Evolutionary conservation across 2,113 vertebrate genomes (phyloP).

Genomic region (Galbula dea): DNA sequence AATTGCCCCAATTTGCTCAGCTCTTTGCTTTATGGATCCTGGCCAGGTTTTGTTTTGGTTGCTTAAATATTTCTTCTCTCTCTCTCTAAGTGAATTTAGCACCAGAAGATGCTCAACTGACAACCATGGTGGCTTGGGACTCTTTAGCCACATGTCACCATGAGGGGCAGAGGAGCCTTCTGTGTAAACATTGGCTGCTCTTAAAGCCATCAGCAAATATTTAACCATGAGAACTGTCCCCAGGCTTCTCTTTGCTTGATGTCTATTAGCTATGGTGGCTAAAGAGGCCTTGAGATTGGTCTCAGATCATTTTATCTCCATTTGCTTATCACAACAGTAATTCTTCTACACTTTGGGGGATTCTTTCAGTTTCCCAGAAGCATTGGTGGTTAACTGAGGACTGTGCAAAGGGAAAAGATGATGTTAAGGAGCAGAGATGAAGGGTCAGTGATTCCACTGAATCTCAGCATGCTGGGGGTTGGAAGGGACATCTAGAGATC

Average conservation of each 20-base stretch:
- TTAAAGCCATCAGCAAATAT: background rate
- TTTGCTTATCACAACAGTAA: background rate
- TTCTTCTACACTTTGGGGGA: background rate
- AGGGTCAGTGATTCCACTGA: background rate
- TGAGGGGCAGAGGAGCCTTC: background rate
- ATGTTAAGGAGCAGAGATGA: background rate
- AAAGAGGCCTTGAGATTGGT: background rate
- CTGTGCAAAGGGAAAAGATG: fast-evolving
- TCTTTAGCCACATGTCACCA: background rate
- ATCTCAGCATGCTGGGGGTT: too few species aligned
- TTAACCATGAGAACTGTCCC: background rate
- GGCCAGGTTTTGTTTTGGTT: conserved; percentile 8
- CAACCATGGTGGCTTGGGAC: background rate
- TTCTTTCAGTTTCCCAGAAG: background rate
- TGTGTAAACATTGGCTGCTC: background rate
- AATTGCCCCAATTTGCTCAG: conserved; percentile 53
- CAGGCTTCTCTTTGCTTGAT: background rate
- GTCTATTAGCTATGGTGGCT: background rate
- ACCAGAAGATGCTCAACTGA: background rate
- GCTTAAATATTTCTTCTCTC: background rate
- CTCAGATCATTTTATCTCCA: background rate
- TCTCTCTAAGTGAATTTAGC: background rate
- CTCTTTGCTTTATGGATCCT: conserved; percentile 39
- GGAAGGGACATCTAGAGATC: too few species aligned
- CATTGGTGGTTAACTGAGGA: background rate